Conservation (phyloP, 1,140 invertebrate species). For the Anastatus disparis region DNA sequence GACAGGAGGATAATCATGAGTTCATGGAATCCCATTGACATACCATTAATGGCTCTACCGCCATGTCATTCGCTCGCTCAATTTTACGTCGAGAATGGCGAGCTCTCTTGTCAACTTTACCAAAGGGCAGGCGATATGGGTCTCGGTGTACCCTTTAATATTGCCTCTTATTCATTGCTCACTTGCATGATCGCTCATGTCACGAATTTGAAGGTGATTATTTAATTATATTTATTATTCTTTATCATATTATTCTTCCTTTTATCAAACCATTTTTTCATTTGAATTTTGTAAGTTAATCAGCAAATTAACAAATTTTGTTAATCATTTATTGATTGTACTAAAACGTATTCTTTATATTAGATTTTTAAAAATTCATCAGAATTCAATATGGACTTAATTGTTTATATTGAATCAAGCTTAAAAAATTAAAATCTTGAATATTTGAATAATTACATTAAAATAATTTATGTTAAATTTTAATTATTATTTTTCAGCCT, state of each 20-base stretch:
- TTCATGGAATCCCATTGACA: slow-evolving; percentile 94
- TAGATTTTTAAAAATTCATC: too few species aligned
- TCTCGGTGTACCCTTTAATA: slow-evolving; percentile 98
- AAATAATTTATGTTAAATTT: slow-evolving; percentile 40
- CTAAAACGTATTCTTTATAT: too few species aligned
- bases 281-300: too few species aligned
- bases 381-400: too few species aligned
- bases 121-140: slow-evolving; percentile 98
- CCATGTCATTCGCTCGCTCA: slow-evolving; percentile 96
- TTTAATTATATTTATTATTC: too few species aligned
- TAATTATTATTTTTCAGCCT: slow-evolving; percentile 74
- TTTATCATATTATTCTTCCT: too few species aligned
- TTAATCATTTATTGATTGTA: too few species aligned
- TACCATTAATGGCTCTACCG: slow-evolving; percentile 94
- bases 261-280: too few species aligned
- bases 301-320: too few species aligned
- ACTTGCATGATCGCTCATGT: slow-evolving; percentile 97
- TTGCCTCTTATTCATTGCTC: slow-evolving; percentile 95
- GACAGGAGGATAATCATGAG: slow-evolving; percentile 93
- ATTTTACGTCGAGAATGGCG: slow-evolving; percentile 89
- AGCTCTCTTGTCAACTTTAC: slow-evolving; percentile 92
- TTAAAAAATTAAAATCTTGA: neutral
- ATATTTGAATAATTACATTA: too few species aligned
- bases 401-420: too few species aligned
- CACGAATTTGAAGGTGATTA: slow-evolving; percentile 79